Evolutionary conservation across 2,888 invertebrate genomes (phyloP).

Genomic region (Heliconius sara): DNA sequence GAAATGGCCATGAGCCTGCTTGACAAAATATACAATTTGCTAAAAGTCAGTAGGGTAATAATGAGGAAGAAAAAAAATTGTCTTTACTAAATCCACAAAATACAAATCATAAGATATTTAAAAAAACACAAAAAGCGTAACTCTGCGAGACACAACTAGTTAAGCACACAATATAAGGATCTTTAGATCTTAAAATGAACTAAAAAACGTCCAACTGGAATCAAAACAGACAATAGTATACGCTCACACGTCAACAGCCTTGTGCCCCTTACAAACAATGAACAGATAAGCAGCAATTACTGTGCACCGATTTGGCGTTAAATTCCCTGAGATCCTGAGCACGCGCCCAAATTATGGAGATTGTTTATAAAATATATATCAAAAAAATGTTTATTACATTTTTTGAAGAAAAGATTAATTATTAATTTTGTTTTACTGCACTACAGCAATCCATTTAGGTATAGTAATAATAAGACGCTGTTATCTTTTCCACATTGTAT

Average conservation of each 20-base stretch:
- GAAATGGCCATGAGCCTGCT: too few species aligned
- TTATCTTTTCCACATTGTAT: too few species aligned
- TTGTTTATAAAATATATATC: slow-evolving; percentile 1
- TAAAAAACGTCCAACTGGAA: slow-evolving; percentile 38
- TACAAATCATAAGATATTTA: neutral
- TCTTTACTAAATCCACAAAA: neutral
- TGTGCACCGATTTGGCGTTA: slow-evolving; percentile 76
- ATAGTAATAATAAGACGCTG: too few species aligned
- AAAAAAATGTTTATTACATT: neutral
- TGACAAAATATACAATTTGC: too few species aligned
- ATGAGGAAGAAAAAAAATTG: too few species aligned
- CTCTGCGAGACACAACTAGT: neutral
- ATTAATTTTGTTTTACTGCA: too few species aligned
- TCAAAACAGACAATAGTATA: slow-evolving; percentile 49
- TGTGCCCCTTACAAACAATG: slow-evolving; percentile 80
- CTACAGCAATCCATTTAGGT: too few species aligned
- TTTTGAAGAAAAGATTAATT: neutral
- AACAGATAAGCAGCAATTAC: slow-evolving; percentile 81
- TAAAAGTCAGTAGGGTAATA: too few species aligned
- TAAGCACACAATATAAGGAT: slow-evolving; percentile 25
- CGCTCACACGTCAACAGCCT: slow-evolving; percentile 74
- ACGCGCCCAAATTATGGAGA: slow-evolving; percentile 52
- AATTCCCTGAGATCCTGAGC: slow-evolving; percentile 74
- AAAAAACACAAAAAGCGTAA: neutral
- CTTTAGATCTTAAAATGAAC: slow-evolving; percentile 35